A percentile compares a stretch with the other conserved stretches of the same genome.
Evolutionary conservation across 2,888 invertebrate species (phyloP).

Genomic region (Dynastes tityus): DNA sequence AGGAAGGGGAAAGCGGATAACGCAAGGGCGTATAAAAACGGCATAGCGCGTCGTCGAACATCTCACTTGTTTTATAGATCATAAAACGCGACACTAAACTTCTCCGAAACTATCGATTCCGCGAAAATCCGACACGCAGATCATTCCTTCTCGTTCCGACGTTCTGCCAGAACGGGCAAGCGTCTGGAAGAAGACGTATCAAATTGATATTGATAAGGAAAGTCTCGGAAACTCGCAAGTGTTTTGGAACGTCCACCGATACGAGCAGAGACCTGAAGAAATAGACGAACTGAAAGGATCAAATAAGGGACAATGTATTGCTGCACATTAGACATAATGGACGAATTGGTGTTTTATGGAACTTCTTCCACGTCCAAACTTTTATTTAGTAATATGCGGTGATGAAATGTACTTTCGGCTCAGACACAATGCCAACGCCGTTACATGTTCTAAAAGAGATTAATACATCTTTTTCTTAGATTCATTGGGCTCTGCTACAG

Average conservation of each 20-base stretch:
- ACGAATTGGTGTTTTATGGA: slow-evolving; percentile 21
- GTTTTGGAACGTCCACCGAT: slow-evolving; percentile 42
- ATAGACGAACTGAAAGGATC: slow-evolving; percentile 3
- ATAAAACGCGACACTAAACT: slow-evolving; percentile 66
- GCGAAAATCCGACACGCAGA: slow-evolving; percentile 52
- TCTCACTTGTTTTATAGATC: slow-evolving; percentile 65
- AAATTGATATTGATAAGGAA: slow-evolving; percentile 62
- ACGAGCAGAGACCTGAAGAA: neutral
- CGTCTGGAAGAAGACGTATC: slow-evolving; percentile 49
- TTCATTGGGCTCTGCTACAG: too few relatives aligned
- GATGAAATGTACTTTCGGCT: too few relatives aligned
- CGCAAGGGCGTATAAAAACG: slow-evolving; percentile 58
- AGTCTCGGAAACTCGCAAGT: slow-evolving; percentile 51
- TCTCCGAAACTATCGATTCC: slow-evolving; percentile 65
- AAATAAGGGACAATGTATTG: slow-evolving; percentile 11
- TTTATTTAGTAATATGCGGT: neutral
- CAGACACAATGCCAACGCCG: too few relatives aligned
- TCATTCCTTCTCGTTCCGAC: slow-evolving; percentile 48
- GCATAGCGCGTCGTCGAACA: slow-evolving; percentile 59
- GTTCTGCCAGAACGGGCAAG: neutral
- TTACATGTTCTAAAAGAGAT: too few relatives aligned
- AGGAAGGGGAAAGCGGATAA: neutral
- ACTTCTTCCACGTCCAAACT: slow-evolving; percentile 4
- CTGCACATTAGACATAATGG: slow-evolving; percentile 1
- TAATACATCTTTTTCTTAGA: too few relatives aligned